Evolutionary conservation across 2,113 vertebrate species (phyloP), one percentile per base, ranked within the genome.

Genomic region (Hemichromis elongatus): DNA sequence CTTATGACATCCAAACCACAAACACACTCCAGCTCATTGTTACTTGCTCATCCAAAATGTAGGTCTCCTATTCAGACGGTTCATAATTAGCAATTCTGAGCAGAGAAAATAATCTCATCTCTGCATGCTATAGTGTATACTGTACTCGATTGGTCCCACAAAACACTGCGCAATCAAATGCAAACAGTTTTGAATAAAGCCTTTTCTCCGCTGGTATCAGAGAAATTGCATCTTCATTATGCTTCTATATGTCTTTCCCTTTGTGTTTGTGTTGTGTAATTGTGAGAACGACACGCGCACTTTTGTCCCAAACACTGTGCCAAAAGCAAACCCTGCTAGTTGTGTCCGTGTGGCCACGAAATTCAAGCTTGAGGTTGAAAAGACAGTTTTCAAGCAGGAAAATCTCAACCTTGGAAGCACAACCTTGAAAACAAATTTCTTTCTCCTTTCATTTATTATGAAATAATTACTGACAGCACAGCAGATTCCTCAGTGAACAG

Each of bases 401-500:
- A 88, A 78, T 73, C 53, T 81, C 52, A 77, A 82, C 79, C 40
- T 86, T 79, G 68, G 80, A 89, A 83, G 52, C 56, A 55, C 56
- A 70, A 78, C 73, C 53, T 84, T 90, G 80, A 80, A 85, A 84
- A 86, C 81, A 37, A 84, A 84, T 80, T 89, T 57, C 28, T 82
- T 80, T 80, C 33, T 80, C 77, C 30, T 83, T 90, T 83, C 45
- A 89, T 91, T 90, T 80, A 75, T 80, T 40, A 55, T 66, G 19
- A 85, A 86, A 86, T 90, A 35, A 86, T 83, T 88, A 86, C 26
- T 55, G 88, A 83, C 40, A 63, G 52, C 45, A 54, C 66, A 73
- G 81, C 86, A 83, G 75, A 86, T 90, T 90, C 78, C 47, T 81
- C 80, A 70, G 59, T n/a, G 84, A 73, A 91, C 55, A 90, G 77